phyloP scores from a whole-genome alignment of 2,888 invertebrate genomes.

The Nymphalis polychloros region DNA sequence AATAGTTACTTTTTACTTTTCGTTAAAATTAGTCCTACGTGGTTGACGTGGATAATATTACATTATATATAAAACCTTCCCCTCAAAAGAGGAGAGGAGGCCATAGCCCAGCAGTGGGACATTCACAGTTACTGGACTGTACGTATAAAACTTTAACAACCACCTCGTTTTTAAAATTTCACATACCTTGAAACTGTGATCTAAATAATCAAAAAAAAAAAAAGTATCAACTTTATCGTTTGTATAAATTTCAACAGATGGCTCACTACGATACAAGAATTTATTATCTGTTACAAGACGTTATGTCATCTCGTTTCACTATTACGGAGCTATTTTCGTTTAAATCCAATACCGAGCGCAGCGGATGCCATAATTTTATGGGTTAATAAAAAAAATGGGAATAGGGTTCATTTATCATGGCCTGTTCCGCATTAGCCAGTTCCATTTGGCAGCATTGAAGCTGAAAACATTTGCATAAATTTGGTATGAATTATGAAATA shows the following conservation, averaged over 20 bases:
- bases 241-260: conserved; percentile 18
- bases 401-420: conserved; percentile 38
- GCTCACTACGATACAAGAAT: not conserved
- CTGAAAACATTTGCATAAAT: conserved; percentile 39
- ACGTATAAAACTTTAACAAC: no score
- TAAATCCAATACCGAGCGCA: conserved; percentile 23
- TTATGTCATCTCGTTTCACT: conserved; percentile 12
- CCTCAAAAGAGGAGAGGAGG: no score
- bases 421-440: conserved; percentile 41
- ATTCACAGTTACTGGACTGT: no score
- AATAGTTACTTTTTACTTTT: no score
- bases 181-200: no score
- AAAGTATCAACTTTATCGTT: conserved; percentile 9
- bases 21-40: no score
- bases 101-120: no score
- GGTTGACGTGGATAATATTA: no score
- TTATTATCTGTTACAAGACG: conserved; percentile 10
- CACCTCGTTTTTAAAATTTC: no score
- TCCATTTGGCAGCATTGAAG: conserved; percentile 42
- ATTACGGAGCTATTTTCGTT: conserved; percentile 11
- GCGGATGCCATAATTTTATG: conserved; percentile 31
- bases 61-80: no score
- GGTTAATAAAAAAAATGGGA: conserved; percentile 35
- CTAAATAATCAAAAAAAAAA: not conserved
- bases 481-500: conserved; percentile 35